Conservation (phyloP, 2,113 vertebrate genomes). For the Falco punctatus region DNA sequence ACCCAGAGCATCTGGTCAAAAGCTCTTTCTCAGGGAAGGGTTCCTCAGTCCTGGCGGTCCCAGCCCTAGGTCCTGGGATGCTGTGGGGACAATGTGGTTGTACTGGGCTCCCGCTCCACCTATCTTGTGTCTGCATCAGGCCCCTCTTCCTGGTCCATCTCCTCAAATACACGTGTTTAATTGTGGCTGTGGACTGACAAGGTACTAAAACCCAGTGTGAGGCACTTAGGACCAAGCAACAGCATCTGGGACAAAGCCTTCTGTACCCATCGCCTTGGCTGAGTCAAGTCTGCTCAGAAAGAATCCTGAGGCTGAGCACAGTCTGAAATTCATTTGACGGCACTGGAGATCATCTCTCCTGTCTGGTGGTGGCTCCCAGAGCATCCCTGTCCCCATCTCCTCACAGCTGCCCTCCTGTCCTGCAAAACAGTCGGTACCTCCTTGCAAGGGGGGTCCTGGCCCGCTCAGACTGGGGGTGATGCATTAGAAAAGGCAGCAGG, state of each 20-base stretch:
- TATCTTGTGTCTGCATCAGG: rapidly evolving
- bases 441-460: background rate
- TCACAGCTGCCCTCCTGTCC: rapidly evolving
- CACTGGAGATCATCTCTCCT: background rate
- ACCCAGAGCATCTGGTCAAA: background rate
- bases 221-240: background rate
- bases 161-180: background rate
- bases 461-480: rapidly evolving
- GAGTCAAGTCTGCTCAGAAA: background rate
- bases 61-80: background rate
- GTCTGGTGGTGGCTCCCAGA: background rate
- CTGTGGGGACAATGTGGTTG: rapidly evolving
- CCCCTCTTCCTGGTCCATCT: background rate
- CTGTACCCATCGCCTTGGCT: background rate
- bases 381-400: background rate
- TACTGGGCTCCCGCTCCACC: background rate
- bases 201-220: background rate
- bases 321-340: background rate
- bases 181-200: background rate
- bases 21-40: background rate
- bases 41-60: background rate
- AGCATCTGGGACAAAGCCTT: background rate
- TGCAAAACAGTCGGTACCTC: background rate
- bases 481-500: background rate
- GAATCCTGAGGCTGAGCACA: background rate